These are phyloP conservation scores for Cercocebus atys DNA, from an alignment of 2,113 vertebrate genomes.

Conservation along the genomic window DNA sequence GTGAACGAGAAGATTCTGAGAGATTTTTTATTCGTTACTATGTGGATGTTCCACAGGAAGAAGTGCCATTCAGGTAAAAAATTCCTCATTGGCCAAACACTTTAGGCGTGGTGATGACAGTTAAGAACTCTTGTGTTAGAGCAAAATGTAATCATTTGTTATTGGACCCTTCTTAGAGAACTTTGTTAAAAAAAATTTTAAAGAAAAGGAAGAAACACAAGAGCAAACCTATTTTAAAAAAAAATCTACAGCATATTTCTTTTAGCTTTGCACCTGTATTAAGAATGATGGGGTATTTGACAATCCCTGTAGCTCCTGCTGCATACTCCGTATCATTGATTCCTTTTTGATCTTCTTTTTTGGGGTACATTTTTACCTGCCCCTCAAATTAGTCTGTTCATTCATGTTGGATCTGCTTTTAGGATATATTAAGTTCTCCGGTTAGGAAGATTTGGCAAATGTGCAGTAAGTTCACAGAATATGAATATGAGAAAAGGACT, in stretches of 20 bases:
- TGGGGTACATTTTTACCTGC: neutral
- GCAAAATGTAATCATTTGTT: neutral
- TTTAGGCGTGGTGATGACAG: neutral
- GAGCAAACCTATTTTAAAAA: neutral
- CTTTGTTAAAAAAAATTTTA: neutral
- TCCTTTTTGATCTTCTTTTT: neutral
- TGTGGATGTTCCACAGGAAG: conserved; percentile 90
- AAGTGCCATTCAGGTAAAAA: conserved; percentile 92
- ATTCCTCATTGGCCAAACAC: neutral
- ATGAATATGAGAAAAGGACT: neutral
- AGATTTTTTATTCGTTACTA: conserved; percentile 96
- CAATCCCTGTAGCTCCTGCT: neutral
- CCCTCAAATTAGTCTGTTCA: neutral
- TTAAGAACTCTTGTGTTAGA: neutral
- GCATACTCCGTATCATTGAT: neutral
- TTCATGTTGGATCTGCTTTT: neutral
- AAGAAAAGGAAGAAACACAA: neutral
- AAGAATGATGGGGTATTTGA: neutral
- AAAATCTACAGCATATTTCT: conserved; percentile 20
- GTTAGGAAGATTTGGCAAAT: neutral
- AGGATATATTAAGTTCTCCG: neutral
- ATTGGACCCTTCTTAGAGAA: neutral
- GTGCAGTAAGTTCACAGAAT: neutral
- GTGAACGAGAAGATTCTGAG: conserved; percentile 96
- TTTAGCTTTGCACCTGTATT: neutral